phyloP scores from a whole-genome alignment of 2,888 invertebrate genomes.

The Periphyllus acericola region DNA sequence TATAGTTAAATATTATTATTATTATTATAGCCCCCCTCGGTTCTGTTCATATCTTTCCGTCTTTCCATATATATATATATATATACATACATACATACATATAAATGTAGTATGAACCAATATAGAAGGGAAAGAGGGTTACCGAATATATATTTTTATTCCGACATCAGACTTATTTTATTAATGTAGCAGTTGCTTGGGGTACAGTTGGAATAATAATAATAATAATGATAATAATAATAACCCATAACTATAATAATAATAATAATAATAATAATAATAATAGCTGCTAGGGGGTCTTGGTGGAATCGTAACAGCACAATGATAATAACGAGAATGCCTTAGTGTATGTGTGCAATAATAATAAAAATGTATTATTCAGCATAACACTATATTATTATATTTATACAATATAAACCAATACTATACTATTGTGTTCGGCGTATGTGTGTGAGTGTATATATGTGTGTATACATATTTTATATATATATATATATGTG shows the following conservation, averaged over 20 bases:
- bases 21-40: conserved; percentile 58
- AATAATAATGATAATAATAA: conserved; percentile 50
- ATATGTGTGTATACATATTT: conserved; percentile 35
- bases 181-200: conserved; percentile 57
- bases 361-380: conserved; percentile 62
- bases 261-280: conserved; percentile 52
- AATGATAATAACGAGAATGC: conserved; percentile 63
- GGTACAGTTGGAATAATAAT: conserved; percentile 60
- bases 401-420: conserved; percentile 62
- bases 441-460: conserved; percentile 8
- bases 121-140: conserved; percentile 47
- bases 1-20: conserved; percentile 61
- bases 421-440: conserved; percentile 56
- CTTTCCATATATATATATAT: conserved; percentile 3
- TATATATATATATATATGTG: conserved; percentile 24
- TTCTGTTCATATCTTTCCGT: conserved; percentile 47
- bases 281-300: conserved; percentile 60
- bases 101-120: conserved; percentile 8
- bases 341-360: conserved; percentile 60
- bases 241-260: conserved; percentile 45
- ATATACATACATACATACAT: background rate
- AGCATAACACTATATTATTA: conserved; percentile 61
- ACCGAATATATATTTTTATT: conserved; percentile 53
- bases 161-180: conserved; percentile 59
- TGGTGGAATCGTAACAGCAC: conserved; percentile 63